phyloP scores from a whole-genome alignment of 2,888 invertebrate species.

The Amblyjoppa proteus region DNA sequence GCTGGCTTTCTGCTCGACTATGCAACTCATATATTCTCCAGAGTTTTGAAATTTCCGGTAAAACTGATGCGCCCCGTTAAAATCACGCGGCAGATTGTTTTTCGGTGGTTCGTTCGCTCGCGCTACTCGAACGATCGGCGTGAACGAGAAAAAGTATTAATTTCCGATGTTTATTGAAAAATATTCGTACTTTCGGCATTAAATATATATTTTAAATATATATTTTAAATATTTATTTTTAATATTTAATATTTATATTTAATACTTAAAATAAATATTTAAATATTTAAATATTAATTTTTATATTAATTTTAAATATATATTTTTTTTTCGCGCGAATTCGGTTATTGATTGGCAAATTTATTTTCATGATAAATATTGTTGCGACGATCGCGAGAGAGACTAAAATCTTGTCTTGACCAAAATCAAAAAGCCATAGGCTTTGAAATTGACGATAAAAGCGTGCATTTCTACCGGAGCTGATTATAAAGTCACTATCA shows the following conservation, averaged over 20 bases:
- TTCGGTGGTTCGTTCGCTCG: background rate
- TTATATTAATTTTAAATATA: too few species aligned
- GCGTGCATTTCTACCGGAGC: background rate
- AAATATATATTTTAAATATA: too few species aligned
- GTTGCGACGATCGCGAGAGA: background rate
- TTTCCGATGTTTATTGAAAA: background rate
- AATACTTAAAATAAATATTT: too few species aligned
- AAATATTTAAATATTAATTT: too few species aligned
- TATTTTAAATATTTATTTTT: too few species aligned
- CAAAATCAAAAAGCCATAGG: too few species aligned
- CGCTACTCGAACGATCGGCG: background rate
- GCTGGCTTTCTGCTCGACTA: conserved; percentile 1
- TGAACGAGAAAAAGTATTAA: background rate
- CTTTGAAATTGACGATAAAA: too few species aligned
- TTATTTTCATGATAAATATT: background rate
- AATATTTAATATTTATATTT: too few species aligned
- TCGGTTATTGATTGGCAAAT: too few species aligned
- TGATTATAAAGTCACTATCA: background rate
- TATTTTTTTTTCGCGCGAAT: too few species aligned
- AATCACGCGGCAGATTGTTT: background rate
- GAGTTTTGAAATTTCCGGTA: background rate
- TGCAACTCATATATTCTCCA: background rate
- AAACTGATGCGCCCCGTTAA: background rate
- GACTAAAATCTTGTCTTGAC: background rate
- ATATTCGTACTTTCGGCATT: too few species aligned